These are phyloP conservation scores for Nephrotoma guestfalica DNA, from an alignment of 2,888 invertebrate species.

Conservation along the genomic window DNA sequence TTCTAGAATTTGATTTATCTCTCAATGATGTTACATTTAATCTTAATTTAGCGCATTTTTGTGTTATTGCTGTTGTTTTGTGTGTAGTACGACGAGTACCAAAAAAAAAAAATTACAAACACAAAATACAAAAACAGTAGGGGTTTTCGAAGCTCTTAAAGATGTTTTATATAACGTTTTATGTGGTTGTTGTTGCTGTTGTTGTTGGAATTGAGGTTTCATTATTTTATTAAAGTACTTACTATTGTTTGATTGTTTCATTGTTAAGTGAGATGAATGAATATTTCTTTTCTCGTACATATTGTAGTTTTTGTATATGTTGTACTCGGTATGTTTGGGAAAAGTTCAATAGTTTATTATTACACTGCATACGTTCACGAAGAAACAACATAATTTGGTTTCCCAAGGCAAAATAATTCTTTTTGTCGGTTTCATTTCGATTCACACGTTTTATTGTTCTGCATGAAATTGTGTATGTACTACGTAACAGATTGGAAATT, in stretches of 20 bases:
- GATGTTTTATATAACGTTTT: background rate
- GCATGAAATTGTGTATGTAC: background rate
- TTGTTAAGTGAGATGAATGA: background rate
- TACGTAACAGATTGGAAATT: too few relatives aligned
- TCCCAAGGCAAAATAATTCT: background rate
- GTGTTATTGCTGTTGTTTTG: background rate
- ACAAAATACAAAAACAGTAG: background rate
- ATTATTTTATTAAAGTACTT: background rate
- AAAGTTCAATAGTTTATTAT: background rate
- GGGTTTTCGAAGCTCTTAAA: background rate
- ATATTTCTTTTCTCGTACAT: background rate
- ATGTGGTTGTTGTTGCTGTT: background rate
- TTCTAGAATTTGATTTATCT: background rate
- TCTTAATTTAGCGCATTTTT: background rate
- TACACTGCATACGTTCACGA: background rate
- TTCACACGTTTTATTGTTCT: background rate
- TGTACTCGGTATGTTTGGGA: background rate
- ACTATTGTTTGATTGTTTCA: background rate
- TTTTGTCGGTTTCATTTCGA: background rate
- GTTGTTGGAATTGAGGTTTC: background rate
- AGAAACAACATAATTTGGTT: background rate
- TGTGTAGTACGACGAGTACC: background rate
- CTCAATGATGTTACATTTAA: background rate
- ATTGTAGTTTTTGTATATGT: background rate
- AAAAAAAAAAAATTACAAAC: background rate